Percentiles rank a stretch among this genome's conserved stretches.
Conservation (phyloP, 35 echinoderm and acorn worm species). For the Holothuria glaberrima region DNA sequence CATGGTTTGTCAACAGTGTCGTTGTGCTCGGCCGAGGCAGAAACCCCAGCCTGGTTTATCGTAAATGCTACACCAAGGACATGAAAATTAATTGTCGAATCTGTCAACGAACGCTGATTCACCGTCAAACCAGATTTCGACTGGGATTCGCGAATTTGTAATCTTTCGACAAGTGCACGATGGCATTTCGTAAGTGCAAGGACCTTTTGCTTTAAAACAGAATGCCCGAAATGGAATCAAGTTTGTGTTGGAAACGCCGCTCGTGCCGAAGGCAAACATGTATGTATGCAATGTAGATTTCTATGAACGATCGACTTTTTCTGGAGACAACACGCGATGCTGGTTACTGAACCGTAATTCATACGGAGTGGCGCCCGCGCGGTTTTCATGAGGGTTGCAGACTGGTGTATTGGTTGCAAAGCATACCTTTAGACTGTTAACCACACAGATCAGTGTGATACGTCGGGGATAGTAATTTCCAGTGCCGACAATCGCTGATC, state of each 20-base stretch:
- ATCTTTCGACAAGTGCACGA: conserved; percentile 10
- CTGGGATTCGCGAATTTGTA: conserved; percentile 4
- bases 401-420: too few species aligned
- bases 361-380: conserved; percentile 38
- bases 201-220: neutral
- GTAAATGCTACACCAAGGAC: conserved; percentile 17
- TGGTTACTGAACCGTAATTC: conserved; percentile 57
- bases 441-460: too few species aligned
- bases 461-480: too few species aligned
- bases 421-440: too few species aligned
- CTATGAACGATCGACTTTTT: neutral
- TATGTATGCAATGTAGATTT: conserved; percentile 29
- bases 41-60: conserved; percentile 16
- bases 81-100: conserved; percentile 45
- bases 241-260: neutral
- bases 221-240: conserved; percentile 3
- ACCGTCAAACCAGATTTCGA: neutral
- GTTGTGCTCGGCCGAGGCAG: neutral
- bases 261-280: conserved; percentile 28
- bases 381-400: neutral
- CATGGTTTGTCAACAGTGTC: neutral
- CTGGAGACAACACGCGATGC: conserved; percentile 24
- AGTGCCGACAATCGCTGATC: too few species aligned
- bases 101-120: conserved; percentile 44
- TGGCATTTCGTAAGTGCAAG: neutral